Conservation (phyloP, 1,140 invertebrate genomes). For the Pseudomyrmex dendroicus region DNA sequence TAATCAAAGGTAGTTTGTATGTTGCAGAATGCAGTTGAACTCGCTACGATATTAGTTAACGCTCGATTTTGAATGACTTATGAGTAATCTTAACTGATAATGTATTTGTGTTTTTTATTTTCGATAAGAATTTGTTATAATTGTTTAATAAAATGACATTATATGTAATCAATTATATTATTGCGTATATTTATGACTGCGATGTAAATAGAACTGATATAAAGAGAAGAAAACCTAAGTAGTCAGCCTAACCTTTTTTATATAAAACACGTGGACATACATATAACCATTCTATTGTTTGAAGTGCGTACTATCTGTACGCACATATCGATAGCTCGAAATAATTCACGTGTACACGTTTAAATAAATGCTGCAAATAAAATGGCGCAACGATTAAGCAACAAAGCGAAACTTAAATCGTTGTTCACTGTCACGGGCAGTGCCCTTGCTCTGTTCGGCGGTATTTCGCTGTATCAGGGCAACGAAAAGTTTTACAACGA, state of each 20-base stretch:
- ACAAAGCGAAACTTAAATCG: constrained; percentile 78
- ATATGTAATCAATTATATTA: too few relatives aligned
- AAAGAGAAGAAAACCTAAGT: too few relatives aligned
- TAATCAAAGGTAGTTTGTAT: too few relatives aligned
- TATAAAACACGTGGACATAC: neutral
- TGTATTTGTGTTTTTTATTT: too few relatives aligned
- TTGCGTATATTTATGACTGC: too few relatives aligned
- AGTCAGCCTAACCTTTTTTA: neutral
- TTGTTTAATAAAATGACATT: too few relatives aligned
- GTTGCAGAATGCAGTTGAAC: too few relatives aligned
- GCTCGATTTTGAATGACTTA: too few relatives aligned
- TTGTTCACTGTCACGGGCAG: constrained; percentile 76
- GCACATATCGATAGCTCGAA: neutral
- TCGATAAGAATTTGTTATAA: too few relatives aligned
- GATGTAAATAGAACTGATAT: neutral
- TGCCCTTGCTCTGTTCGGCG: constrained; percentile 87
- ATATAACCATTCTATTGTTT: too few relatives aligned
- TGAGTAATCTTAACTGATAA: neutral
- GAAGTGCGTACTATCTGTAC: too few relatives aligned
- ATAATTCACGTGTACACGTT: neutral
- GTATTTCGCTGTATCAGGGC: constrained; percentile 88
- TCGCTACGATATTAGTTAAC: too few relatives aligned
- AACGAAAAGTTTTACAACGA: constrained; percentile 92
- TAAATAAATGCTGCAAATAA: constrained; percentile 1
- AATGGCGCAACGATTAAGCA: constrained; percentile 73